Conservation (phyloP, 2,888 invertebrate genomes). For the Drosophila ustulata region DNA sequence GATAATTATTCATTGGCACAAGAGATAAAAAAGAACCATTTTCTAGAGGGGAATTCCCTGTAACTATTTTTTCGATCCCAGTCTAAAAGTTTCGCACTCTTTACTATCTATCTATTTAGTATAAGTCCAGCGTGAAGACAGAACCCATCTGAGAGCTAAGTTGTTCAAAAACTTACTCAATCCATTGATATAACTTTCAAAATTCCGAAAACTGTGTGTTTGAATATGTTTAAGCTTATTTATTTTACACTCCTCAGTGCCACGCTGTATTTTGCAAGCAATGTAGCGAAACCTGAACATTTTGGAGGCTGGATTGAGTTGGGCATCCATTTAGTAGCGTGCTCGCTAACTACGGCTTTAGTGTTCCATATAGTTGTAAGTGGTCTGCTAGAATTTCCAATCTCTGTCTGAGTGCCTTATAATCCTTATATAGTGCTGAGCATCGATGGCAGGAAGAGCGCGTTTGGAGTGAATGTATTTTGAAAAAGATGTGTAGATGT, state of each 20-base stretch:
- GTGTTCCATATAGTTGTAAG: conserved; percentile 46
- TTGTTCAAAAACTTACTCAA: background rate
- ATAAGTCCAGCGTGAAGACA: too few relatives aligned
- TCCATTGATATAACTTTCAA: conserved; percentile 3
- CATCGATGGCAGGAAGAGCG: too few relatives aligned
- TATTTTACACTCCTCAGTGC: conserved; percentile 37
- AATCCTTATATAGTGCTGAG: conserved; percentile 2
- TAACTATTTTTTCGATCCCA: background rate
- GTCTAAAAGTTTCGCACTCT: too few relatives aligned
- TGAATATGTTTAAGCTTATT: conserved; percentile 42
- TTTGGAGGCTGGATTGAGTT: background rate
- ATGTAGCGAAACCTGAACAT: conserved; percentile 31
- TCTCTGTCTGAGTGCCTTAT: too few relatives aligned
- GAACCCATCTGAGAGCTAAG: too few relatives aligned
- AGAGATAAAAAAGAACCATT: background rate
- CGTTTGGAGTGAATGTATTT: background rate
- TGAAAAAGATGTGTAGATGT: conserved; percentile 44
- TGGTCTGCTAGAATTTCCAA: background rate
- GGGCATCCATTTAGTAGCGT: conserved; percentile 17
- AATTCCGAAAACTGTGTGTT: background rate
- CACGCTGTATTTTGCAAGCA: conserved; percentile 31
- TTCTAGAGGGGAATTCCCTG: background rate
- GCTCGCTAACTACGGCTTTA: conserved; percentile 17
- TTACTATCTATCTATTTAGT: too few relatives aligned
- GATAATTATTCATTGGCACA: conserved; percentile 18